A percentile compares a stretch with the other conserved stretches of the same genome.
These are phyloP conservation scores for Cremastobaeus sp. DNA, from an alignment of 2,888 invertebrate species.

Conservation along the genomic window DNA sequence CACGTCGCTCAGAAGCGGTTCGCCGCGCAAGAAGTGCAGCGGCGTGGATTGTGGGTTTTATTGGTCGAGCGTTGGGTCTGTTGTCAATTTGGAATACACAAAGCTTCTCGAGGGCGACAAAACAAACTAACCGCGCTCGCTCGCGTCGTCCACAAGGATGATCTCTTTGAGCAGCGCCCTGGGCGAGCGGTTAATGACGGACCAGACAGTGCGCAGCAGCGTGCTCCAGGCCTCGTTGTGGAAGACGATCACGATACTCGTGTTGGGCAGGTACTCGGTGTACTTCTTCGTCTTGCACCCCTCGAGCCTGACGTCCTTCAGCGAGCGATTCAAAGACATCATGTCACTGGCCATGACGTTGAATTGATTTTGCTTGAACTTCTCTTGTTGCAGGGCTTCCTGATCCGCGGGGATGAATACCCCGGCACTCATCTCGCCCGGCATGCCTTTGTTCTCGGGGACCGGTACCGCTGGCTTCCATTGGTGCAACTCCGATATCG, in stretches of 20 bases:
- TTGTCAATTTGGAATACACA: too few relatives aligned
- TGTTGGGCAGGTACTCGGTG: conserved; percentile 89
- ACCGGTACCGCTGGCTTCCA: conserved; percentile 88
- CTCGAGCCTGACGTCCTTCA: conserved; percentile 94
- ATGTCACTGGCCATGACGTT: conserved; percentile 98
- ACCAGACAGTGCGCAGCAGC: conserved; percentile 95
- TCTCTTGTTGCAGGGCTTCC: conserved; percentile 93
- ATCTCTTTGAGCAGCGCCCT: conserved; percentile 92
- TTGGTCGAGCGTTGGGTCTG: too few relatives aligned
- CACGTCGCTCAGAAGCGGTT: too few relatives aligned
- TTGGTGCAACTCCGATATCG: conserved; percentile 80
- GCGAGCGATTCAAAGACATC: conserved; percentile 96
- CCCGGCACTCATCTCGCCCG: conserved; percentile 94
- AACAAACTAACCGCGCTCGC: conserved; percentile 88
- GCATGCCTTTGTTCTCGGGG: conserved; percentile 83
- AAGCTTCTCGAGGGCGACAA: neutral
- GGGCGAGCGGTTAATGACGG: conserved; percentile 97
- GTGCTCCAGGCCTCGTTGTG: conserved; percentile 99
- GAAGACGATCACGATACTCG: conserved; percentile 98
- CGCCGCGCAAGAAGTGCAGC: too few relatives aligned
- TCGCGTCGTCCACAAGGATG: conserved; percentile 98
- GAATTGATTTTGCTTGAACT: conserved; percentile 99
- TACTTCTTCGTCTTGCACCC: conserved; percentile 91
- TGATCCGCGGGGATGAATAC: conserved; percentile 93
- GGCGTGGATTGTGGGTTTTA: too few relatives aligned